A percentile compares a stretch with the other conserved stretches of the same genome.
These are phyloP conservation scores for Cancer borealis DNA, from an alignment of 2,888 invertebrate genomes.

Conservation along the genomic window DNA sequence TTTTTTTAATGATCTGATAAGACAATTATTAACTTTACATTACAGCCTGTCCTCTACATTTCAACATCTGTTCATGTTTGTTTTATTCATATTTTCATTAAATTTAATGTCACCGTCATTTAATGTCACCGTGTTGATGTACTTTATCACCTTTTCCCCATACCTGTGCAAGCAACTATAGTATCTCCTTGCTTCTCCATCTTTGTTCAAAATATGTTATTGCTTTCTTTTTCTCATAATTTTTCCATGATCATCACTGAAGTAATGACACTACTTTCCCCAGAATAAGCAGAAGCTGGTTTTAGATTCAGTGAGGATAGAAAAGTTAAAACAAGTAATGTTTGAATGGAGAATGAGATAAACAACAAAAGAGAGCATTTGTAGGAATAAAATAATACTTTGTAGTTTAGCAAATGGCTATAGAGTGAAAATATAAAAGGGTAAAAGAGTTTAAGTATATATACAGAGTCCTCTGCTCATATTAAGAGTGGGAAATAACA, in stretches of 20 bases:
- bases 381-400: neutral
- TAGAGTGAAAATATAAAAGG: neutral
- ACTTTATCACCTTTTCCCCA: neutral
- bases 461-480: neutral
- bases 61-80: too few relatives aligned
- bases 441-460: neutral
- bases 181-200: neutral
- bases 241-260: too few relatives aligned
- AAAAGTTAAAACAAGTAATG: neutral
- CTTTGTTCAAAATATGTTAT: neutral
- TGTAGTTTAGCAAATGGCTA: neutral
- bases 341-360: neutral
- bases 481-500: neutral
- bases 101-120: neutral
- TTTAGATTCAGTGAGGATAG: too few relatives aligned
- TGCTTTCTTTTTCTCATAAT: too few relatives aligned
- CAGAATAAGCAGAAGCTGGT: too few relatives aligned
- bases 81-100: too few relatives aligned
- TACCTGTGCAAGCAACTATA: neutral
- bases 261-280: too few relatives aligned
- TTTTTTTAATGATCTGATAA: neutral
- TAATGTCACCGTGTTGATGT: neutral
- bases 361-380: too few relatives aligned
- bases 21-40: too few relatives aligned
- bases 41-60: too few relatives aligned